Percentiles rank a stretch among this genome's conserved stretches.
These are phyloP conservation scores for Hyles vespertilio DNA, from an alignment of 1,140 invertebrate species.

Conservation along the genomic window DNA sequence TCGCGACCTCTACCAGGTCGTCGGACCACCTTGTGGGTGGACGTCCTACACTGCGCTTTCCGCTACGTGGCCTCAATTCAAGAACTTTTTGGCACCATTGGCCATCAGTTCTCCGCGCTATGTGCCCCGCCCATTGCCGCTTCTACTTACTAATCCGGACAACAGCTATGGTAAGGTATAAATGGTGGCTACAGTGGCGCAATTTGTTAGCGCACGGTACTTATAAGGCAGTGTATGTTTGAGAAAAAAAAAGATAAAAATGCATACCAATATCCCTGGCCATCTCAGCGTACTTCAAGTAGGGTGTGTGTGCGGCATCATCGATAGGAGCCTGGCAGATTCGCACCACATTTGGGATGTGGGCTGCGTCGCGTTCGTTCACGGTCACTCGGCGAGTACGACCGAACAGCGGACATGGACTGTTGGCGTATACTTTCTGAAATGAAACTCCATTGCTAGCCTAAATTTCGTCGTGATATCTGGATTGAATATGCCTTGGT, in stretches of 20 bases:
- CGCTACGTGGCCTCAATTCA: too few relatives aligned
- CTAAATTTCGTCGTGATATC: too few relatives aligned
- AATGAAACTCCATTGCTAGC: constrained; percentile 1
- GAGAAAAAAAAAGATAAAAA: neutral
- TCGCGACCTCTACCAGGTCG: too few relatives aligned
- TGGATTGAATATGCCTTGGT: too few relatives aligned
- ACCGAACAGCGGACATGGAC: constrained; percentile 41
- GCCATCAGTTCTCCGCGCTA: too few relatives aligned
- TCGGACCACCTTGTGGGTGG: too few relatives aligned
- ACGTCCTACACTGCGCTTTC: too few relatives aligned
- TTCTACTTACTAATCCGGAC: neutral
- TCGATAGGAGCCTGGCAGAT: constrained; percentile 46
- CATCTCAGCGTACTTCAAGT: constrained; percentile 33
- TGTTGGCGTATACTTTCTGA: constrained; percentile 46
- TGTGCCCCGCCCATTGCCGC: too few relatives aligned
- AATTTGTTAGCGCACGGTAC: neutral
- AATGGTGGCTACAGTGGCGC: neutral
- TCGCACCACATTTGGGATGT: constrained; percentile 27
- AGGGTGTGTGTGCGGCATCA: constrained; percentile 36
- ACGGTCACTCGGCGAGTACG: constrained; percentile 26
- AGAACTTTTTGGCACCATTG: too few relatives aligned
- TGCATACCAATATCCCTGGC: constrained; percentile 35
- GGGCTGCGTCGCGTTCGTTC: constrained; percentile 16
- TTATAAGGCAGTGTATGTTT: neutral
- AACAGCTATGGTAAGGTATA: neutral